These are phyloP conservation scores for Caenorhabditis afra DNA, from an alignment of 2,888 invertebrate genomes.

Conservation along the genomic window DNA sequence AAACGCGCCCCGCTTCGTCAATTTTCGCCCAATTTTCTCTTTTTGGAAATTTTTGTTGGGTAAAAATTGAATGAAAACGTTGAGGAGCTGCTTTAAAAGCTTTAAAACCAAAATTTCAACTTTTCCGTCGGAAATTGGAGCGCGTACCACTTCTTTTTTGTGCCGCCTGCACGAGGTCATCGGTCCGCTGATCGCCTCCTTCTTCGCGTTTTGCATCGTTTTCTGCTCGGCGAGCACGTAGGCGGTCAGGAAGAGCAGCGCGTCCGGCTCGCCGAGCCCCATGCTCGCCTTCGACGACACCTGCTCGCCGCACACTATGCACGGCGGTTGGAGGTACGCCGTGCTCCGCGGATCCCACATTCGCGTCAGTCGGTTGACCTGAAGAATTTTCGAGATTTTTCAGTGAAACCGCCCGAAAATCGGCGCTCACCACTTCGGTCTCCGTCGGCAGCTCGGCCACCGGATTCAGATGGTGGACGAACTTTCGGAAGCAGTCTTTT, in stretches of 20 bases:
- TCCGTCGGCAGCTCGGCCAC: background rate
- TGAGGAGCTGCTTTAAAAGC: no score
- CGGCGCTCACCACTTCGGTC: background rate
- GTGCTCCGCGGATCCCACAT: no score
- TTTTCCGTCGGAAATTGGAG: no score
- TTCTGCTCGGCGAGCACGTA: slow-evolving; percentile 6
- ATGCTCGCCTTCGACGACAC: background rate
- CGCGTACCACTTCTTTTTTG: no score
- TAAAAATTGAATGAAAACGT: no score
- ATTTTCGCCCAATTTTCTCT: no score
- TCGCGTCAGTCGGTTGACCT: background rate
- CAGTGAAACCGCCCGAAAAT: no score
- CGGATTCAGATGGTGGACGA: slow-evolving; percentile 15
- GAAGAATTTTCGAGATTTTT: no score
- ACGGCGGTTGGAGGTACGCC: background rate
- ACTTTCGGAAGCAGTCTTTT: background rate
- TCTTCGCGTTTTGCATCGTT: slow-evolving; percentile 8
- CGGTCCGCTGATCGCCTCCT: background rate
- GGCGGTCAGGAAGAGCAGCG: slow-evolving; percentile 3
- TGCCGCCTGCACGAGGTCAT: no score
- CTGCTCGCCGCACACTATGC: slow-evolving; percentile 13
- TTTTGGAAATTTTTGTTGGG: no score
- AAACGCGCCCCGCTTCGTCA: no score
- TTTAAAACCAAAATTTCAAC: no score
- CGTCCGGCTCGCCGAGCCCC: background rate